Conservation (phyloP, 2,797 vertebrate species). For the Gobionotothen gibberifrons region DNA sequence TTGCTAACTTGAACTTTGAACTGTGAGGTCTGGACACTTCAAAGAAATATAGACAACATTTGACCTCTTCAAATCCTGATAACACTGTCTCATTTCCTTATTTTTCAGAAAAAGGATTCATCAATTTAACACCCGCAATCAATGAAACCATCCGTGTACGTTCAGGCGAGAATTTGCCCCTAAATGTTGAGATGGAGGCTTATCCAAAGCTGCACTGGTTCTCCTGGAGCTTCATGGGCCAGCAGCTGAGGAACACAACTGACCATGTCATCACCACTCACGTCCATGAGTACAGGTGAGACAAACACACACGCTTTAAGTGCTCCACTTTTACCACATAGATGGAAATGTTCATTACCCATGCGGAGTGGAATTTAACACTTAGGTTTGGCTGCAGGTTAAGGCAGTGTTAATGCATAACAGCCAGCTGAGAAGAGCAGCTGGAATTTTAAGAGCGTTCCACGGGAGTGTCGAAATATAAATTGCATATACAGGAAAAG, state of each 20-base stretch:
- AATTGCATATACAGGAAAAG: constrained; percentile 26
- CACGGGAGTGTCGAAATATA: constrained; percentile 10
- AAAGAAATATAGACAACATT: neutral
- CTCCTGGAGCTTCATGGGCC: constrained; percentile 91
- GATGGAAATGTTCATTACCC: constrained; percentile 40
- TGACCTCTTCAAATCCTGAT: neutral
- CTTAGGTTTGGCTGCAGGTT: constrained; percentile 37
- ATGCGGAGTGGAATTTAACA: constrained; percentile 54
- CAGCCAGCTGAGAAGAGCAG: constrained; percentile 36
- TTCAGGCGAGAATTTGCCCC: constrained; percentile 90
- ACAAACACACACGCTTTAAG: neutral
- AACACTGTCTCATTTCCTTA: constrained; percentile 1
- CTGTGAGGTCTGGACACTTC: neutral
- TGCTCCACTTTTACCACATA: neutral
- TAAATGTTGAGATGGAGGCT: constrained; percentile 90
- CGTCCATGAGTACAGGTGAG: constrained; percentile 88
- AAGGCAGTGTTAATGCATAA: constrained; percentile 7
- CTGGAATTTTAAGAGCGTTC: constrained; percentile 20
- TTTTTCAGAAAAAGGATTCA: constrained; percentile 91
- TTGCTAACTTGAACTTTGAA: neutral
- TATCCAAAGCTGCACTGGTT: constrained; percentile 88
- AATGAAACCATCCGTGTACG: constrained; percentile 90
- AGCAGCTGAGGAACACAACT: constrained; percentile 88
- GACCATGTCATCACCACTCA: constrained; percentile 90
- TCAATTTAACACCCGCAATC: constrained; percentile 81